Percentiles rank a stretch among this genome's conserved stretches.
phyloP scores from a whole-genome alignment of 2,113 vertebrate genomes.

The Leucoraja erinaceus region DNA sequence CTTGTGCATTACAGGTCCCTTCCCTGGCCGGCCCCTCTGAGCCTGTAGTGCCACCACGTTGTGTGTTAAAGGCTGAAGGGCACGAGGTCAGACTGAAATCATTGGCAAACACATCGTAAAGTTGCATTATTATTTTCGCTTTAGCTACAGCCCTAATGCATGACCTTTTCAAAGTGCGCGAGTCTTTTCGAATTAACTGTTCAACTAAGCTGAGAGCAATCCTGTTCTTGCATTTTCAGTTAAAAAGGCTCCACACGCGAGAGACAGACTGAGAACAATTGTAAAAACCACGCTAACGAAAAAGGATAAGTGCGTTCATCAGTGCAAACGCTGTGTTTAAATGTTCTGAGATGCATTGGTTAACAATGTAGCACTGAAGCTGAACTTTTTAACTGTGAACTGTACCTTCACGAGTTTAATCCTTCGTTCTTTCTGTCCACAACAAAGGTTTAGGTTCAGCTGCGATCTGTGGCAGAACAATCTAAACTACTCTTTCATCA shows the following conservation, averaged over 20 bases:
- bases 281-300: neutral
- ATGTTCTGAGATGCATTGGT: neutral
- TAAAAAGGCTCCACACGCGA: neutral
- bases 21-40: constrained; percentile 51
- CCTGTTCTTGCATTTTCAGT: neutral
- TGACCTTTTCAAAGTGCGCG: constrained; percentile 44
- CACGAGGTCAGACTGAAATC: constrained; percentile 78
- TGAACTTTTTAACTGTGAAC: neutral
- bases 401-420: neutral
- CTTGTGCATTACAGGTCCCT: constrained; percentile 38
- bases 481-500: neutral
- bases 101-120: constrained; percentile 90
- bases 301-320: neutral
- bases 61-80: constrained; percentile 71
- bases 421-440: neutral
- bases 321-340: neutral
- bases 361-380: neutral
- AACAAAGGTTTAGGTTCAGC: neutral
- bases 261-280: neutral
- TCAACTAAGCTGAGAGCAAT: neutral
- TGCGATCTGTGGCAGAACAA: neutral
- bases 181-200: neutral
- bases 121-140: constrained; percentile 79
- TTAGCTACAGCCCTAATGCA: constrained; percentile 72
- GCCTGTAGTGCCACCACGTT: constrained; percentile 51